phyloP scores from a whole-genome alignment of 2,113 vertebrate genomes.

The Leiothrix lutea region DNA sequence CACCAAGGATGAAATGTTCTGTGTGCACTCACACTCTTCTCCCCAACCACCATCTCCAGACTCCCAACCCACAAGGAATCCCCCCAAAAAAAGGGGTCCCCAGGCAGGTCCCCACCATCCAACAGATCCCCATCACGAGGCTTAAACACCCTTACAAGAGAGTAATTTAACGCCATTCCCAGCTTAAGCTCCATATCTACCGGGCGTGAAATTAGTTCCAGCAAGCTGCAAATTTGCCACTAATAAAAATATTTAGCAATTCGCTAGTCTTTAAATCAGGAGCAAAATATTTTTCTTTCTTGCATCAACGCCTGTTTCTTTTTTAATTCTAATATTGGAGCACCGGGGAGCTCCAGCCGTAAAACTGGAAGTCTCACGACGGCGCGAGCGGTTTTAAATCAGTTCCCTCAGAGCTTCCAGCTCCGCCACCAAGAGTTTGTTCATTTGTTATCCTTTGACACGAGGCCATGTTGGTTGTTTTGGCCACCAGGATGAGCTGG shows the following conservation, averaged over 20 bases:
- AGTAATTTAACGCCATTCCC: conserved; percentile 83
- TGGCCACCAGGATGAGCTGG: background rate
- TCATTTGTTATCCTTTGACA: background rate
- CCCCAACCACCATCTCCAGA: rapidly evolving
- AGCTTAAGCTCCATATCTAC: conserved; percentile 78
- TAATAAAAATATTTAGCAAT: conserved; percentile 87
- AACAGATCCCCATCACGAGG: background rate
- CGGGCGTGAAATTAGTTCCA: conserved; percentile 85
- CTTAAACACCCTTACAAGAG: conserved; percentile 53
- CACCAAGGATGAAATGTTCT: rapidly evolving
- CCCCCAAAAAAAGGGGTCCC: background rate
- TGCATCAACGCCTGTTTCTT: conserved; percentile 72
- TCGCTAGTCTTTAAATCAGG: conserved; percentile 77
- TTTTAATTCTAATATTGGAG: conserved; percentile 66
- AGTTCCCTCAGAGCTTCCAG: background rate
- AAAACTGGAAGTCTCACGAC: conserved; percentile 3
- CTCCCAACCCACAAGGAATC: rapidly evolving
- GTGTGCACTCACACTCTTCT: rapidly evolving
- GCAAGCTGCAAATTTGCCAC: conserved; percentile 81
- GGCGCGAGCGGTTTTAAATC: background rate
- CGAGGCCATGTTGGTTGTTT: rapidly evolving
- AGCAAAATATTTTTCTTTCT: conserved; percentile 73
- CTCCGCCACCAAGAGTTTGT: rapidly evolving
- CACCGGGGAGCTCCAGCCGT: background rate
- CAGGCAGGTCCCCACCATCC: conserved; percentile 7